Evolutionary conservation across 1,140 invertebrate genomes (phyloP), one percentile per base, ranked within the genome.

Genomic region (Drosophila prosaltans): DNA sequence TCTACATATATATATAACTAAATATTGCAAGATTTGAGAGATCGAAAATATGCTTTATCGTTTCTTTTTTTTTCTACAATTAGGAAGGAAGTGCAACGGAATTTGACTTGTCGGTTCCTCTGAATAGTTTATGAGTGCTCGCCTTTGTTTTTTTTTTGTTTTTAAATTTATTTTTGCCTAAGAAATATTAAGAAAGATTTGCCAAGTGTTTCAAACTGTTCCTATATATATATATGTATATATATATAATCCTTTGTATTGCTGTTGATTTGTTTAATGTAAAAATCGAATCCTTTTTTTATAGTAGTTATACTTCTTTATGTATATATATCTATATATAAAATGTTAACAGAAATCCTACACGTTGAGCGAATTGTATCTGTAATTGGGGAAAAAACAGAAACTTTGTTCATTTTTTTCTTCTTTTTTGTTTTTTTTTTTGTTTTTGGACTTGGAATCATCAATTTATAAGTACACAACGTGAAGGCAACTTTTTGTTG

Each of bases 261-360:
- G 71, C 64, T 64, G 65, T 62, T 26, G 21, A 26, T 16, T 16
- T 51, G 45, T 51, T 51, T 24, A 26, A 51, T 51, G 45, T 51
- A 51, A 51, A 26, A 51, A 62, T 78, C 57, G 76, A 78, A 60
- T 80, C 64, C 60, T 60, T 75, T 79, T 51, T 7, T 26, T 51
- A 51, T 51, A 51, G 16, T 51, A 51, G 16, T 48, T 48, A 24
- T 24, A 21, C 2, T 16, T 24, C 45, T 51, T 26, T 9, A 51
- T 51, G 26, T 51, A 36, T 36, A 36, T 36, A 21, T 51, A 54
- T 54, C 7, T 54, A 10, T 24, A 69, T 72, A 41, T 77, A 72
- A 85, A 80, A 85, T 71, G 48, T 74, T 43, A 74, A 80, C 71
- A 64, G 40, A 71, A 71, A 70, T 63, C 24, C 72, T 76, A 64